Percentiles rank a stretch among this genome's conserved stretches.
Conservation (phyloP, 2,113 vertebrate species). For the Perccottus glenii region DNA sequence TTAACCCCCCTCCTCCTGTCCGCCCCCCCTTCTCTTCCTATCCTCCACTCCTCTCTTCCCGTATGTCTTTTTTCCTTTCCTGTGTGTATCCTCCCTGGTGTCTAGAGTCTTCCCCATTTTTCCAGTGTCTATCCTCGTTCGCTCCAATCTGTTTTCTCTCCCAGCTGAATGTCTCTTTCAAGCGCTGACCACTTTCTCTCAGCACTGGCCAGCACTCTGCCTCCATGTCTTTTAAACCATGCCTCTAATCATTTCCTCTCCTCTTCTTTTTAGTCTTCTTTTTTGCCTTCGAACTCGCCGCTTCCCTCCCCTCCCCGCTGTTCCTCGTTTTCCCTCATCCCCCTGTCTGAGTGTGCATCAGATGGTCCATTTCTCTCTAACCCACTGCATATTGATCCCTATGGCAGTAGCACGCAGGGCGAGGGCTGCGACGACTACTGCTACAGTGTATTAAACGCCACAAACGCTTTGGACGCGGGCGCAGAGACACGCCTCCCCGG, state of each 20-base stretch:
- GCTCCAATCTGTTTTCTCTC: constrained; percentile 71
- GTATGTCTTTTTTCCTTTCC: constrained; percentile 69
- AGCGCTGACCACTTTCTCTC: constrained; percentile 65
- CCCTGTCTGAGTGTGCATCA: constrained; percentile 73
- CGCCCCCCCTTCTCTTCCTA: constrained; percentile 46
- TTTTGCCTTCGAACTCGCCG: constrained; percentile 44
- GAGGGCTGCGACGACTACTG: constrained; percentile 70
- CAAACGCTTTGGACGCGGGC: constrained; percentile 79
- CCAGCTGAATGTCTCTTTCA: constrained; percentile 75
- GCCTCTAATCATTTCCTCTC: constrained; percentile 65
- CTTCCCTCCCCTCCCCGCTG: constrained; percentile 51
- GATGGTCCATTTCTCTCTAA: constrained; percentile 78
- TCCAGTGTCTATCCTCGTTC: constrained; percentile 64
- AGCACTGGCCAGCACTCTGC: constrained; percentile 37
- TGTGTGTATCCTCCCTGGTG: constrained; percentile 72
- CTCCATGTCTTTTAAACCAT: constrained; percentile 63
- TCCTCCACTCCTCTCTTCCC: constrained; percentile 59
- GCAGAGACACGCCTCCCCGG: constrained; percentile 75
- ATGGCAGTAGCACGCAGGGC: constrained; percentile 73
- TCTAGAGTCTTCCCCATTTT: constrained; percentile 70
- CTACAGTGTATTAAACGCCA: constrained; percentile 84
- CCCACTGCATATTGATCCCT: constrained; percentile 79
- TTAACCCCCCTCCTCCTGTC: constrained; percentile 32
- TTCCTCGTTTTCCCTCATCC: constrained; percentile 58
- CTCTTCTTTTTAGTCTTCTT: constrained; percentile 49